Evolutionary conservation across 2,888 invertebrate species (phyloP).

Genomic region (Limnephilus marmoratus): DNA sequence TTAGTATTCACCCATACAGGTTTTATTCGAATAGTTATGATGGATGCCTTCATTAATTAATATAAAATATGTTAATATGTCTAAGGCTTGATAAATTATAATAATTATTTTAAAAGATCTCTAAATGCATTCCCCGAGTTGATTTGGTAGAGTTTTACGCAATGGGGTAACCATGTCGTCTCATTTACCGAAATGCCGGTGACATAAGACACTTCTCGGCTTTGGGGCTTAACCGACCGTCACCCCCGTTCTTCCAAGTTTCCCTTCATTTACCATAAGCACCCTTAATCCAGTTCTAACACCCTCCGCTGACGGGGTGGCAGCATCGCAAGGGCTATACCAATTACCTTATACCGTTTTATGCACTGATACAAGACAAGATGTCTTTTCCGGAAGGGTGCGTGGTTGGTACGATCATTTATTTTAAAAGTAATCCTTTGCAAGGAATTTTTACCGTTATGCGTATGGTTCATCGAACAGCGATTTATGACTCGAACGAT

Average conservation of each 20-base stretch:
- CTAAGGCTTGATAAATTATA: too few species aligned
- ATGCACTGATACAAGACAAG: not conserved
- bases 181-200: slow-evolving; percentile 26
- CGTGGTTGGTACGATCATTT: not conserved
- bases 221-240: slow-evolving; percentile 51
- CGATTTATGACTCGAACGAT: too few species aligned
- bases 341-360: not conserved
- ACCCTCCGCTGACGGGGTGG: not conserved
- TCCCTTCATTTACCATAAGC: slow-evolving; percentile 42
- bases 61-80: too few species aligned
- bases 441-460: not conserved
- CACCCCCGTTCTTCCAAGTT: slow-evolving; percentile 25
- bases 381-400: not conserved
- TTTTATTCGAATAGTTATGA: too few species aligned
- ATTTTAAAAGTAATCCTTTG: not conserved
- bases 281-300: slow-evolving; percentile 39
- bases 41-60: too few species aligned
- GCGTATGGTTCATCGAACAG: not conserved
- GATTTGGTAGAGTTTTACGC: not conserved
- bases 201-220: slow-evolving; percentile 49
- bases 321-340: slow-evolving; percentile 17
- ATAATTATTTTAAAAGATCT: too few species aligned
- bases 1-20: too few species aligned
- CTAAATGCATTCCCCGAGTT: not conserved
- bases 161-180: slow-evolving; percentile 16